phyloP scores from a whole-genome alignment of 2,113 vertebrate species.

The Lophotis ruficrista region DNA sequence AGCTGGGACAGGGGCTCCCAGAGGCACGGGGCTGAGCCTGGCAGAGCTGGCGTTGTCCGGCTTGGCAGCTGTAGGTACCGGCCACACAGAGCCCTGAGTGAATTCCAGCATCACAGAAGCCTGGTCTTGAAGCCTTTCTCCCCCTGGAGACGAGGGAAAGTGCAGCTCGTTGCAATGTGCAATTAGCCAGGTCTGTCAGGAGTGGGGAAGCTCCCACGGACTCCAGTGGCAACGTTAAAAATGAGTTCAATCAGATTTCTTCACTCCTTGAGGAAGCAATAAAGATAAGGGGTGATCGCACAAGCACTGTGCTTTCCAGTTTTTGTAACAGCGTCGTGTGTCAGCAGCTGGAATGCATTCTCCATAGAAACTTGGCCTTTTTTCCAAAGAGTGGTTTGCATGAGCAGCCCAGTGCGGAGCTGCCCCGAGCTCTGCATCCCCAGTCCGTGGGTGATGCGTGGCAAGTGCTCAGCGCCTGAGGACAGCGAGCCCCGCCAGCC shows the following conservation, averaged over 20 bases:
- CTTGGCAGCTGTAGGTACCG: neutral
- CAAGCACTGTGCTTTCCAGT: neutral
- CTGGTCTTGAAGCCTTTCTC: neutral
- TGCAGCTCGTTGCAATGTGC: neutral
- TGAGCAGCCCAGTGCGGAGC: neutral
- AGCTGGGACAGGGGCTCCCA: accelerated
- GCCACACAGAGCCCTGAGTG: neutral
- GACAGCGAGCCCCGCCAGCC: neutral
- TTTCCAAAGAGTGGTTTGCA: neutral
- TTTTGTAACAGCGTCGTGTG: accelerated
- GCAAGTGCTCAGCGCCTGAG: neutral
- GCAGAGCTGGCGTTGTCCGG: neutral
- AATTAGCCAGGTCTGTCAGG: neutral
- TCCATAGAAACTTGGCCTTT: neutral
- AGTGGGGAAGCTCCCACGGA: neutral
- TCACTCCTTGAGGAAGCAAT: neutral
- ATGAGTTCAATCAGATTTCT: neutral
- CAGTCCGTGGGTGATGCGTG: too few relatives aligned
- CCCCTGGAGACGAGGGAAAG: accelerated
- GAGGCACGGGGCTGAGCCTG: accelerated
- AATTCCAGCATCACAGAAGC: neutral
- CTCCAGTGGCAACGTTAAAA: neutral
- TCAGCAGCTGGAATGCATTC: neutral
- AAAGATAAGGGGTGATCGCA: neutral
- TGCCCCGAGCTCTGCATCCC: neutral